Conservation (phyloP, 2,113 vertebrate genomes). For the Bothrops jararaca region DNA sequence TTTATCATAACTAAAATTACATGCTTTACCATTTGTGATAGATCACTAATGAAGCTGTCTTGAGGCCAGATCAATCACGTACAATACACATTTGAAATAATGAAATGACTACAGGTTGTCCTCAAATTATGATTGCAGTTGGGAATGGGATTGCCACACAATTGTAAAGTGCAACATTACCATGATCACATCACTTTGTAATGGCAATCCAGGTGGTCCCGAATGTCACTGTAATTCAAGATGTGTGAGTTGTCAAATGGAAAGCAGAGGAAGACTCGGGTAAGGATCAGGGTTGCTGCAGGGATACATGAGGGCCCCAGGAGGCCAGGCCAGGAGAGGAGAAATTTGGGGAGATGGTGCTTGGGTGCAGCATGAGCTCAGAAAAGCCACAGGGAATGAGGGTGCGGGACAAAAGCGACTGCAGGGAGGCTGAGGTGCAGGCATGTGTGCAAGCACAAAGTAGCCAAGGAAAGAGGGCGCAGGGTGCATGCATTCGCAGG, state of each 20-base stretch:
- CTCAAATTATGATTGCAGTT: neutral
- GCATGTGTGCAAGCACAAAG: neutral
- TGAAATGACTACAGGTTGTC: neutral
- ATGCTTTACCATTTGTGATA: neutral
- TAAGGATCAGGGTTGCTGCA: neutral
- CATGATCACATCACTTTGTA: neutral
- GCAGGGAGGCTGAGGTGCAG: neutral
- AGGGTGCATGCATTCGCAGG: neutral
- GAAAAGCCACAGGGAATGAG: neutral
- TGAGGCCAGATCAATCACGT: neutral
- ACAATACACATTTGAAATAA: neutral
- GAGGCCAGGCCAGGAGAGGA: neutral
- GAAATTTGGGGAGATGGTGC: neutral
- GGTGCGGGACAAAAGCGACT: neutral
- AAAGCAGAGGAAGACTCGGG: neutral
- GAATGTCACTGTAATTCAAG: neutral
- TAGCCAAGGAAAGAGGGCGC: neutral
- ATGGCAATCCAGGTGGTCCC: neutral
- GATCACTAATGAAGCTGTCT: neutral
- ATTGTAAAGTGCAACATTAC: neutral
- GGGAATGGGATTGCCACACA: neutral
- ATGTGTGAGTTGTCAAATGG: neutral
- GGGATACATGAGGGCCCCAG: neutral
- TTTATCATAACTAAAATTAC: neutral
- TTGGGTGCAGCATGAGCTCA: neutral